Conservation (phyloP, 2,888 invertebrate genomes). For the Cordilura impudica region DNA sequence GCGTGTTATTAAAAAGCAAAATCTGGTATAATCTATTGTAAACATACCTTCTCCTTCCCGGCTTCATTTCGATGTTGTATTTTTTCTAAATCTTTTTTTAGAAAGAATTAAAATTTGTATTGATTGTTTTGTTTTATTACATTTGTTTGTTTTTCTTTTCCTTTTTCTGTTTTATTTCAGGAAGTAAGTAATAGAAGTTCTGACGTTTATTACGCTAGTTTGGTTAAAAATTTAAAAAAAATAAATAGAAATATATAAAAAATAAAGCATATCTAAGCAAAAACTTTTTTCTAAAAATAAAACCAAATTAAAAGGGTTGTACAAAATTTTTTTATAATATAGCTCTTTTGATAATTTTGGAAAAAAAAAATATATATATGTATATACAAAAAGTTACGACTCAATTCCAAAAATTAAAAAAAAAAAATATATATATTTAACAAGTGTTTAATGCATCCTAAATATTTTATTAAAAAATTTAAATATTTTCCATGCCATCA, state of each 20-base stretch:
- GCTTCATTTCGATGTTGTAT: constrained; percentile 23
- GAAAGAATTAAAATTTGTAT: not conserved
- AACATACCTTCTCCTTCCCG: constrained; percentile 24
- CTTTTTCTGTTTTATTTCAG: constrained; percentile 75
- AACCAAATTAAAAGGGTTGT: constrained; percentile 16
- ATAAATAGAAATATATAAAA: constrained; percentile 53
- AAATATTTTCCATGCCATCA: too few species aligned
- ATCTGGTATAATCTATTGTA: not conserved
- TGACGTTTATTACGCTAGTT: constrained; percentile 66
- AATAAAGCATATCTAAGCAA: constrained; percentile 56
- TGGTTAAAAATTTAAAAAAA: constrained; percentile 62
- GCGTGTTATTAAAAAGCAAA: not conserved
- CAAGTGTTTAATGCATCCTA: too few species aligned
- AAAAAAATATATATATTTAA: too few species aligned
- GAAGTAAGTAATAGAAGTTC: constrained; percentile 75
- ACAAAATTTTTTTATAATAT: too few species aligned
- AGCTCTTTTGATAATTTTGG: too few species aligned
- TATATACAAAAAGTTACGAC: too few species aligned
- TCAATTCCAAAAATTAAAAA: too few species aligned
- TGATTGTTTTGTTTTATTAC: constrained; percentile 42
- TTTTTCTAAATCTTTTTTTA: constrained; percentile 11
- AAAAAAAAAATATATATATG: too few species aligned
- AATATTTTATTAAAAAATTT: too few species aligned
- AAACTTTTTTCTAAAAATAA: constrained; percentile 52
- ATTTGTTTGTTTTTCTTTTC: constrained; percentile 64